Base-by-base conservation (phyloP, 2,797 vertebrate species). In the Cyprinodon diabolis region DNA sequence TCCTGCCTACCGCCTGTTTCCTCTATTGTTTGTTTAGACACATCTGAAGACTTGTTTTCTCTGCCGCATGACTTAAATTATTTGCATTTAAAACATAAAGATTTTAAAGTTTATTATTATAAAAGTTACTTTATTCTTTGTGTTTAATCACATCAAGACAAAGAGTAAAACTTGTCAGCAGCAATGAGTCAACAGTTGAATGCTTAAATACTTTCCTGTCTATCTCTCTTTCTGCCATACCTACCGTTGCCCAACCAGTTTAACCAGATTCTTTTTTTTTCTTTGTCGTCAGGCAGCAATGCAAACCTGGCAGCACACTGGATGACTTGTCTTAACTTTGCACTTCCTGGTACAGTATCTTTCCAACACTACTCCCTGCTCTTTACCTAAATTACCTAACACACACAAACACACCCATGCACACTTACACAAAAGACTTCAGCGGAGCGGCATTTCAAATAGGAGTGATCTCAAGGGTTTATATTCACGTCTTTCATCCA, bases 291-390 rank as follows among this genome's bases (percentile, higher is more conserved):
- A 57, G 72, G 69, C 63, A 80, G 74, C 58, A 89, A 91, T 83
- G 75, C 55, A 77, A 82, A 81, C n/a, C 57, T 52, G 72, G 66
- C 79, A 74, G 35, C n/a, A 9, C 40, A 52, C 66, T 37, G 45
- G 3, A 68, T 17, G 35, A 30, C 35, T 78, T 72, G 77, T 19
- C n/a, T 87, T 87, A 77, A 89, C 84, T 90, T 85, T 87, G 74
- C 84, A 87, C 90, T 91, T 92, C 88, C 85, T 87, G 83, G 82
- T 84, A 86, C 83, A 76, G 79, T 84, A 70, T 84, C 57, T 79
- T 45, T 58, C 66, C 49, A 7, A 10, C 23, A 68, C 1, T 76
- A 75, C 87, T 73, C 79, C 79, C 81, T 56, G 13, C 45, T 58
- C 35, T n/a, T 57, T 30, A 68, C 62, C 69, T 82, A 55, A 63